Conservation (phyloP, 1,140 invertebrate genomes). For the Melipona quadrifasciata region DNA sequence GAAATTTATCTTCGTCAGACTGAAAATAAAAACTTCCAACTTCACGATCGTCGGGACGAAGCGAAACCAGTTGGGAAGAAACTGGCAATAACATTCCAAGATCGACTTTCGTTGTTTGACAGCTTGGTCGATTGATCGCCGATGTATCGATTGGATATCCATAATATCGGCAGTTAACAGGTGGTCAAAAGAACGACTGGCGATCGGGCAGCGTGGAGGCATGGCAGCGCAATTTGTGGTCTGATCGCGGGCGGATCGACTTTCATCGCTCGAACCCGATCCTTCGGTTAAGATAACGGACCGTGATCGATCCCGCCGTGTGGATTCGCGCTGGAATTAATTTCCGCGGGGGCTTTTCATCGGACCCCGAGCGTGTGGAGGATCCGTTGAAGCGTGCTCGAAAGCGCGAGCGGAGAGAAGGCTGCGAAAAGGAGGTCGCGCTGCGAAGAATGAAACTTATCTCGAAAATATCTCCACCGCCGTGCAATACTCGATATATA, state of each 20-base stretch:
- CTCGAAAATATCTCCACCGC: background rate
- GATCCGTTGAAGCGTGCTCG: background rate
- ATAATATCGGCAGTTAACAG: conserved; percentile 25
- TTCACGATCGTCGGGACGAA: no score
- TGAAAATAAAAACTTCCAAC: background rate
- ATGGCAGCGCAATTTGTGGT: background rate
- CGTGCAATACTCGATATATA: background rate
- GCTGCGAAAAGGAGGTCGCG: background rate
- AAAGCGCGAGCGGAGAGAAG: background rate
- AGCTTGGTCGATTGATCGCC: background rate
- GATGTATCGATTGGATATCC: conserved; percentile 14
- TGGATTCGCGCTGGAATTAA: background rate
- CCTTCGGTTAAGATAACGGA: background rate
- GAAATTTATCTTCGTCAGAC: background rate
- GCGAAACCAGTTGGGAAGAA: no score
- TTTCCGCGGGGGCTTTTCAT: background rate
- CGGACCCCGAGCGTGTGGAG: background rate
- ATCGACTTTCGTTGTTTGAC: background rate
- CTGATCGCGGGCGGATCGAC: background rate
- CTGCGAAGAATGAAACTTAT: background rate
- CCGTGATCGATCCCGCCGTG: background rate
- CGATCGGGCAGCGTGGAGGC: background rate
- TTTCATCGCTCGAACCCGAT: background rate
- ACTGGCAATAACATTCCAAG: no score
- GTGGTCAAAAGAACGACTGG: conserved; percentile 29